Evolutionary conservation across 2,888 invertebrate genomes (phyloP), one percentile per base, ranked within the genome.

Genomic region (Rhagonycha fulva): DNA sequence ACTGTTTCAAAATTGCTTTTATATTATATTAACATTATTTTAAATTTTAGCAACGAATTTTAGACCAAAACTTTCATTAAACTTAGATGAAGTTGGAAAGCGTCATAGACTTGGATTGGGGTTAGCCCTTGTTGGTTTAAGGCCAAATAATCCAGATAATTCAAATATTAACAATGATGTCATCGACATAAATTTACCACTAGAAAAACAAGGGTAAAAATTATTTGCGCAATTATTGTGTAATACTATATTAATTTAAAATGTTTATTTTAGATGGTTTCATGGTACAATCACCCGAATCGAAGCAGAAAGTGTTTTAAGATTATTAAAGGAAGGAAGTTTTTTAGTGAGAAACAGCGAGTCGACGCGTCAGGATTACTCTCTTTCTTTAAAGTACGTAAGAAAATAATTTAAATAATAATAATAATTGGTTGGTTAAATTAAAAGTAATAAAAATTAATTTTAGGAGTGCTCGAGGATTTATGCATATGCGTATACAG

Each of bases 401-500:
- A 68, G 11, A 7, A 24, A n/a, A n/a, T n/a, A n/a, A n/a, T n/a
- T n/a, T n/a, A n/a, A n/a, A n/a, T n/a, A n/a, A n/a, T n/a, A n/a
- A n/a, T n/a, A n/a, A n/a, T n/a, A n/a, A n/a, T n/a, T n/a, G n/a
- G n/a, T 62, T 12, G 14, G n/a, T 14, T 9, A 5, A 14, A 10
- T 14, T 7, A 19, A 19, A 23, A 19, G 14, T 23, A 19, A 14
- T 23, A 62, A 19, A 62, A 60, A 14, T 69, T 62, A n/a, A 26
- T 81, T 88, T 90, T 88, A 98, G 98, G 89, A 97, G 98, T 86
- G 95, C 96, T 72, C 92, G 96, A 85, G 97, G 98, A 70, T 98
- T 97, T 85, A 98, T 98, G 96, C 98, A 98, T 88, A 97, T 98
- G 95, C 93, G 97, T 82, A 98, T 98, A 80, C 95, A 96, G 86